Percentiles rank a stretch among this genome's conserved stretches.
phyloP scores from a whole-genome alignment of 2,797 vertebrate genomes.

The Schizopygopsis malacanthus region DNA sequence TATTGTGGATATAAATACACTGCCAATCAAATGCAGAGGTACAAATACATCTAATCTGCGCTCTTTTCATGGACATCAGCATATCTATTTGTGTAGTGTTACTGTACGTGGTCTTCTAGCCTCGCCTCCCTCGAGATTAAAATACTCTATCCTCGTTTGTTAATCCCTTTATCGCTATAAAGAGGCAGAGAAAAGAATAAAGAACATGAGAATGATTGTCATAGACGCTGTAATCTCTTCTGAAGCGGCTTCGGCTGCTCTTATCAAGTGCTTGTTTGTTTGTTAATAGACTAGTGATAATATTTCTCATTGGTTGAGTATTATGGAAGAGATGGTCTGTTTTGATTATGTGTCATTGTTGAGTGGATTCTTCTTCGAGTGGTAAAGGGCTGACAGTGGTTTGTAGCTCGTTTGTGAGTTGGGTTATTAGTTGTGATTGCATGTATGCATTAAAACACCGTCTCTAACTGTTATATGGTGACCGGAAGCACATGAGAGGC shows the following conservation, averaged over 20 bases:
- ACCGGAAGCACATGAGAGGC: background rate
- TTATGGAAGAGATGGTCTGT: background rate
- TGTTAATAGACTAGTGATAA: background rate
- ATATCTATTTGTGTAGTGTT: background rate
- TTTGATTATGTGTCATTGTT: conserved; percentile 2
- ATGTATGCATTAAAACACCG: background rate
- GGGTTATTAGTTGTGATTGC: background rate
- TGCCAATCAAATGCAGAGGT: background rate
- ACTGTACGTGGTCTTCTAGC: background rate
- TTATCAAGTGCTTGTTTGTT: conserved; percentile 34
- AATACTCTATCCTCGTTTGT: conserved; percentile 28
- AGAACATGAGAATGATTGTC: conserved; percentile 40
- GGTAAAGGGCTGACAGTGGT: background rate
- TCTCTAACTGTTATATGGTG: background rate
- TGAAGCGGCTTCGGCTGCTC: conserved; percentile 29
- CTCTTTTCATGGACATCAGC: background rate
- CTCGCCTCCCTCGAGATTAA: background rate
- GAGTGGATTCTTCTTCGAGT: background rate
- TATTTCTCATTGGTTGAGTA: background rate
- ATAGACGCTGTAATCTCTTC: conserved; percentile 30
- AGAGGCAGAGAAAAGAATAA: conserved; percentile 33
- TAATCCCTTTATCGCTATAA: conserved; percentile 36
- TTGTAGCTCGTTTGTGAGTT: background rate
- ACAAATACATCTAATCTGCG: background rate
- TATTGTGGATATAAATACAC: background rate